Evolutionary conservation across 2,797 vertebrate species (phyloP), one percentile per base, ranked within the genome.

Genomic region (Cuniculus paca): DNA sequence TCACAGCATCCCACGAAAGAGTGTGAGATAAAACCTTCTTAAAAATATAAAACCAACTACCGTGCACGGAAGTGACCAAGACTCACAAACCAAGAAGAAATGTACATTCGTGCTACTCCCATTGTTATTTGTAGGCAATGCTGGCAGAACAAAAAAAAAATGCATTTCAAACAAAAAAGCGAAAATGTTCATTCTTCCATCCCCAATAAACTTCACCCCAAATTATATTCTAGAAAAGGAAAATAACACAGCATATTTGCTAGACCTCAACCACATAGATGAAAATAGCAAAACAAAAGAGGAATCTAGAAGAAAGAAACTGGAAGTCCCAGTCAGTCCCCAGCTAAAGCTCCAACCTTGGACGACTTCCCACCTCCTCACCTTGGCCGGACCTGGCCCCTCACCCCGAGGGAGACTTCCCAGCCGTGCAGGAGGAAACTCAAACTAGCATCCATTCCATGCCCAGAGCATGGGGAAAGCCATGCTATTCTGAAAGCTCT

Each of bases 231-330:
- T 68, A 88, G 28, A 81, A 78, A 28, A 95, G 20, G 24, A 56
- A 50, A 96, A 87, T 78, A 90, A 86, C 26, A 42, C 54, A 85
- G 36, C 65, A 36, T 78, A n/a, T 91, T 96, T 95, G 52, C 70
- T 61, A 74, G 95, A 70, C 20, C 81, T 58, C 77, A 97, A 50
- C 88, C 54, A 79, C 78, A 56, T 13, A 78, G 20, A 75, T 34
- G 17, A 84, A 95, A 96, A 88, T 17, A 95, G 84, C 34, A 74
- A 75, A 95, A 68, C 81, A 79, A 96, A 94, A 58, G 20, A 95
- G 70, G 36, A 88, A 95, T 79, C 65, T 31, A 10, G 56, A 77
- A 90, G 65, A 81, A 80, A 82, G 56, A 93, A 95, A 96, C 36
- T 74, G 54, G 88, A 95, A 56, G 36, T 89, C 58, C 52, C 79